A percentile compares a stretch with the other conserved stretches of the same genome.
phyloP scores from a whole-genome alignment of 2,113 vertebrate species.

The Trematocara unimaculatum region DNA sequence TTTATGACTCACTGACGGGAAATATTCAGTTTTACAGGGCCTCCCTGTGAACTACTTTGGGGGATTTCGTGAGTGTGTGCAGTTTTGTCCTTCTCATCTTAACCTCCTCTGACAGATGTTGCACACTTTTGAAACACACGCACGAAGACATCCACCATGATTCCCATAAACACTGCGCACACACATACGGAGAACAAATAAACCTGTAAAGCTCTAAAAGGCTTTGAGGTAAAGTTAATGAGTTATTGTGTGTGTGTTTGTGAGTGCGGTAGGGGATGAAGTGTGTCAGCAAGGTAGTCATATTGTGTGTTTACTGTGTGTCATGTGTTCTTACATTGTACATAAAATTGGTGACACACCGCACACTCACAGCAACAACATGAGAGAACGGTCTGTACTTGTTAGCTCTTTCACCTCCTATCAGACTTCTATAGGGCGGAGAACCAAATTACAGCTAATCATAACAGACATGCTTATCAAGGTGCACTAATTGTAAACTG shows the following conservation, averaged over 20 bases:
- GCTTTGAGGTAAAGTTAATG: not conserved
- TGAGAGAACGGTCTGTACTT: not conserved
- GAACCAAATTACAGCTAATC: not conserved
- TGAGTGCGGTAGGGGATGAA: not conserved
- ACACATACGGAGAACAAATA: not conserved
- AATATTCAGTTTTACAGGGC: not conserved
- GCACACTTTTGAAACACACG: not conserved
- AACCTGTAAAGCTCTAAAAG: not conserved
- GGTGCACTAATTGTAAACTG: not conserved
- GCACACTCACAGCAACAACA: not conserved
- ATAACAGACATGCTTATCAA: not conserved
- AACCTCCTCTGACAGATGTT: not conserved
- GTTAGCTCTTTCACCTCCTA: not conserved
- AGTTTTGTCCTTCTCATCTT: not conserved
- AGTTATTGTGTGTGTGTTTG: not conserved
- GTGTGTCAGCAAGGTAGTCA: not conserved
- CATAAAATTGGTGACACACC: not conserved
- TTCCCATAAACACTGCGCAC: not conserved
- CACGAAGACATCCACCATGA: not conserved
- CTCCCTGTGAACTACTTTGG: not conserved
- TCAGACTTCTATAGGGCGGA: not conserved
- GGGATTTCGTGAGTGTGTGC: not conserved
- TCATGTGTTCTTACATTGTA: not conserved
- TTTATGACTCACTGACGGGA: conserved; percentile 6
- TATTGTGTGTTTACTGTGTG: not conserved